phyloP scores from a whole-genome alignment of 2,888 invertebrate species.

The Pasiphila rectangulata region DNA sequence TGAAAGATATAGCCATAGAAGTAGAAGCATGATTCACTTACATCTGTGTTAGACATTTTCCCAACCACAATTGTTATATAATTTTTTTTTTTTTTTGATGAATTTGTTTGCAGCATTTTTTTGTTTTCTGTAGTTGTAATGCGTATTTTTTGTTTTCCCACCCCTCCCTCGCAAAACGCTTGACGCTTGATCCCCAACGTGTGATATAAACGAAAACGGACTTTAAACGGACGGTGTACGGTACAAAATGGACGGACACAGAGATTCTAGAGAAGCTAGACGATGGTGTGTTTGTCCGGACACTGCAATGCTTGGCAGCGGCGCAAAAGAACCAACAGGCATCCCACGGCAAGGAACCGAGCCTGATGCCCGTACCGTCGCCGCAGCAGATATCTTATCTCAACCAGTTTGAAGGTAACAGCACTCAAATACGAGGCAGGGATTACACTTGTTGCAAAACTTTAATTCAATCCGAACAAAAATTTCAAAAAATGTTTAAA shows the following conservation, averaged over 20 bases:
- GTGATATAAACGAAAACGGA: constrained; percentile 47
- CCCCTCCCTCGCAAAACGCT: constrained; percentile 72
- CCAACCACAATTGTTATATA: constrained; percentile 76
- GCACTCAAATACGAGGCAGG: constrained; percentile 46
- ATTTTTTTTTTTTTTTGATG: constrained; percentile 32
- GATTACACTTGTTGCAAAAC: constrained; percentile 36
- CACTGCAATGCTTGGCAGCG: constrained; percentile 78
- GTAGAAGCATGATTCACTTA: constrained; percentile 64
- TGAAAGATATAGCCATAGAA: constrained; percentile 70
- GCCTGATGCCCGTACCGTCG: constrained; percentile 96
- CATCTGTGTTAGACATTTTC: constrained; percentile 78
- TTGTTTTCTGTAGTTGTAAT: constrained; percentile 79
- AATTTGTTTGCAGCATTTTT: constrained; percentile 46
- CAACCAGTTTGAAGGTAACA: constrained; percentile 92
- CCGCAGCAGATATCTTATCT: constrained; percentile 98
- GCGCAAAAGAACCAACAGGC: constrained; percentile 75
- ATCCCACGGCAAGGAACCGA: constrained; percentile 87
- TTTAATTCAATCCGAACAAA: not conserved
- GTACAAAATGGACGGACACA: constrained; percentile 36
- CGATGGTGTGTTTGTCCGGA: constrained; percentile 79
- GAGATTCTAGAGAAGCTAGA: constrained; percentile 78
- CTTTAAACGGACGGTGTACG: constrained; percentile 13
- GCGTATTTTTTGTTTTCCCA: constrained; percentile 78
- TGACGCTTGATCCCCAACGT: constrained; percentile 78
- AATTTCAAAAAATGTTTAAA: too few species aligned